Evolutionary conservation across 1,140 invertebrate species (phyloP).

Genomic region (Chelonus insularis): DNA sequence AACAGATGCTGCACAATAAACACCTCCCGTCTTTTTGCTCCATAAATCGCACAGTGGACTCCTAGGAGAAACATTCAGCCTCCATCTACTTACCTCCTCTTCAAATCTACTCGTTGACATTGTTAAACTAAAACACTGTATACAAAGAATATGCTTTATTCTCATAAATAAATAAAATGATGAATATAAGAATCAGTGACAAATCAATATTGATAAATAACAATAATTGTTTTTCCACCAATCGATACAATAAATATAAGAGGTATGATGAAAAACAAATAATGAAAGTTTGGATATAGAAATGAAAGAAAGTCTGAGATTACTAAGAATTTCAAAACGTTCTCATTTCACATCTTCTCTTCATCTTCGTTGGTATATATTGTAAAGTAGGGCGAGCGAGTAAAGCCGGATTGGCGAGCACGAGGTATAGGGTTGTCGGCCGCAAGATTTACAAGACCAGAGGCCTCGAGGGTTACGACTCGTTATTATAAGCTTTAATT

Average conservation of each 20-base stretch:
- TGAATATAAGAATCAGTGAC: no score
- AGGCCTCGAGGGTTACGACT: constrained; percentile 53
- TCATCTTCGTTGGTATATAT: constrained; percentile 5
- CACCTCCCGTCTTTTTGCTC: constrained; percentile 59
- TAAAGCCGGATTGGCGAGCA: constrained; percentile 17
- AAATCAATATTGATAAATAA: no score
- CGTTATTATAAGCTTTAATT: constrained; percentile 60
- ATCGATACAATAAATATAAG: no score
- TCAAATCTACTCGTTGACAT: constrained; percentile 25
- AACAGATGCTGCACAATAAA: constrained; percentile 62
- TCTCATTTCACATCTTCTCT: neutral
- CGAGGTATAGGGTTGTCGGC: constrained; percentile 41
- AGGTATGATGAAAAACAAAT: no score
- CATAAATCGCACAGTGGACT: constrained; percentile 57
- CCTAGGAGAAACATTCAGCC: constrained; percentile 56
- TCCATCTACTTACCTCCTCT: constrained; percentile 41
- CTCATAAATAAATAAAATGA: no score
- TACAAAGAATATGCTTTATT: neutral
- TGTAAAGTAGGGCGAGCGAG: constrained; percentile 15
- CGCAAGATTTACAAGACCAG: constrained; percentile 55
- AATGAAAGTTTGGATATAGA: no score
- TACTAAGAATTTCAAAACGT: neutral
- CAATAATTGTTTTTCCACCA: no score
- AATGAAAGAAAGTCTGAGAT: neutral
- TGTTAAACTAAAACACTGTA: neutral